These are phyloP conservation scores for Pandemis cinnamomeana DNA, from an alignment of 2,888 invertebrate genomes.

Conservation along the genomic window DNA sequence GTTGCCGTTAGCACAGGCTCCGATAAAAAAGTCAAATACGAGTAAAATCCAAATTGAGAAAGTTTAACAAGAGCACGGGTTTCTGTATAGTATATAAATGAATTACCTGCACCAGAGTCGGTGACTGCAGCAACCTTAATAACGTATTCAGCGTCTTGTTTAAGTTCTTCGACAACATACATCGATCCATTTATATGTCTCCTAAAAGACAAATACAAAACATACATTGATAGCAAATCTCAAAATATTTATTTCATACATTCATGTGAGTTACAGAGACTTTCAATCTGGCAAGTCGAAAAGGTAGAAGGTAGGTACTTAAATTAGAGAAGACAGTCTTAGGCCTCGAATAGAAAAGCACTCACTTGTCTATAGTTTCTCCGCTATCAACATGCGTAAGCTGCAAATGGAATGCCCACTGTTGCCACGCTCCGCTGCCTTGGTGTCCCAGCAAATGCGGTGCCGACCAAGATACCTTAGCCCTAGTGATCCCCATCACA, in stretches of 20 bases:
- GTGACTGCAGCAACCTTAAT: constrained; percentile 93
- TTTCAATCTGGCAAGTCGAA: background rate
- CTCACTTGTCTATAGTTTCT: constrained; percentile 69
- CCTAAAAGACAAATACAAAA: constrained; percentile 55
- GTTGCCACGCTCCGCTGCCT: constrained; percentile 87
- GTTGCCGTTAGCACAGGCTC: background rate
- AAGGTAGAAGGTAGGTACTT: background rate
- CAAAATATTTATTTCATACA: too few species aligned
- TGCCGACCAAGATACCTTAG: constrained; percentile 92
- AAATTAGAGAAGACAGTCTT: too few species aligned
- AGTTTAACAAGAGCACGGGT: constrained; percentile 31
- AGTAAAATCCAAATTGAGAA: background rate
- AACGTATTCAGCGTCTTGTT: constrained; percentile 90
- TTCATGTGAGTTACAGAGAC: too few species aligned
- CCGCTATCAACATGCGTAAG: constrained; percentile 81
- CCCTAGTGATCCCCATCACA: constrained; percentile 89
- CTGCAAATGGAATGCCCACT: constrained; percentile 92
- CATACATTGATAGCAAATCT: background rate
- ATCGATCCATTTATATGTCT: constrained; percentile 84
- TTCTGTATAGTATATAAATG: background rate
- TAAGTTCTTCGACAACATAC: constrained; percentile 87
- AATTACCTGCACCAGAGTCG: constrained; percentile 85
- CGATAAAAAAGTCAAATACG: background rate
- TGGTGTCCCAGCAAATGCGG: constrained; percentile 91
- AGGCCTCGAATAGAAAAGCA: constrained; percentile 10